A percentile compares a stretch with the other conserved stretches of the same genome.
Conservation (phyloP, 2,113 vertebrate genomes). For the Tyto alba region DNA sequence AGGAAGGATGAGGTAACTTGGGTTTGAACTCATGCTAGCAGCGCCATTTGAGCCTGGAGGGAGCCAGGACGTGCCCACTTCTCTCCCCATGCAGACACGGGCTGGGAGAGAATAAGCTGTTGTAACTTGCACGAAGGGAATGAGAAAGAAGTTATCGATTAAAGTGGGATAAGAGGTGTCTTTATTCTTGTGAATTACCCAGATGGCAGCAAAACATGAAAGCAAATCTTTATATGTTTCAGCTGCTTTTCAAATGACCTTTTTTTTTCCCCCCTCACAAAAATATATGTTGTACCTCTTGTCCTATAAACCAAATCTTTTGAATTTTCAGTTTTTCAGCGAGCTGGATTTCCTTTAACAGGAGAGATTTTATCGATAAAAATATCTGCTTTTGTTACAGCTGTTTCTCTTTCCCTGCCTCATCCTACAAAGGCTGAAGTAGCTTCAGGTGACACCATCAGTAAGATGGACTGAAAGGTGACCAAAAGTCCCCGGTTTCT, state of each 20-base stretch:
- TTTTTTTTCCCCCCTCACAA: no score
- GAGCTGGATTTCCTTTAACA: background rate
- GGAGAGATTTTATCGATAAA: background rate
- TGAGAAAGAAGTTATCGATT: background rate
- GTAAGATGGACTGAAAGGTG: background rate
- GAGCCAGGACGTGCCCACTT: fast-evolving
- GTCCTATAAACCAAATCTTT: background rate
- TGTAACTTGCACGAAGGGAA: background rate
- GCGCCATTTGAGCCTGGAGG: background rate
- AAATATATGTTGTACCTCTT: background rate
- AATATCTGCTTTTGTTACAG: background rate
- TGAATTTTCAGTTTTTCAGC: background rate
- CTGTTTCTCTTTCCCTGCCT: background rate
- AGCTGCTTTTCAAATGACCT: background rate
- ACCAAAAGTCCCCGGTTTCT: no score
- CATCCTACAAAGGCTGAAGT: background rate
- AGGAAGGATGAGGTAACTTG: background rate
- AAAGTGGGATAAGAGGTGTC: background rate
- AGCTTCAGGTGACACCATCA: background rate
- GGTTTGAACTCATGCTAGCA: background rate
- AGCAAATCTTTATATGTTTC: background rate
- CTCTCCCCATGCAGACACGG: fast-evolving
- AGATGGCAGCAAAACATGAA: background rate
- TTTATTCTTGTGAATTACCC: background rate
- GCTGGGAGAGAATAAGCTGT: background rate